These are phyloP conservation scores for Urophycis tenuis DNA, from an alignment of 2,797 vertebrate genomes.

Conservation along the genomic window DNA sequence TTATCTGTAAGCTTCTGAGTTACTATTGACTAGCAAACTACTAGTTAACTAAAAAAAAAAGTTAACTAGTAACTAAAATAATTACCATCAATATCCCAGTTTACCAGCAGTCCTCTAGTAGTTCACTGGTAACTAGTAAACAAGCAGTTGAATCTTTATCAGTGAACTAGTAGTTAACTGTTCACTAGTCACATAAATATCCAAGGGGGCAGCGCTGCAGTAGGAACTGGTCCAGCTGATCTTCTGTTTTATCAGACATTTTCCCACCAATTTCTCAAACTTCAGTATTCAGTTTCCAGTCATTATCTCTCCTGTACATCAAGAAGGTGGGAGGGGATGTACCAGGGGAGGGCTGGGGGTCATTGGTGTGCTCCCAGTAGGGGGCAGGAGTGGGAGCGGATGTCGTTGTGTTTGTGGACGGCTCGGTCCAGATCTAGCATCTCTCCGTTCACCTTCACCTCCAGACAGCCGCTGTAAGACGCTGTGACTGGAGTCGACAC, in stretches of 20 bases:
- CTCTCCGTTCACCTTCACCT: slow-evolving; percentile 71
- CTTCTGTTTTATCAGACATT: not conserved
- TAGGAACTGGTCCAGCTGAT: not conserved
- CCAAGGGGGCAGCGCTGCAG: not conserved
- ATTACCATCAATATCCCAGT: not conserved
- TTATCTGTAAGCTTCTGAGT: not conserved
- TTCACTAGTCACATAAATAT: not conserved
- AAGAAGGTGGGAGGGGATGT: not conserved
- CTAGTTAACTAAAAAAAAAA: not conserved
- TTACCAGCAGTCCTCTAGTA: not conserved
- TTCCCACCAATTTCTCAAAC: not conserved
- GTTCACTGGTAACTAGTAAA: not conserved
- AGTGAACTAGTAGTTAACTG: not conserved
- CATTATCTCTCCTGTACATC: not conserved
- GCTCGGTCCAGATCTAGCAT: slow-evolving; percentile 86
- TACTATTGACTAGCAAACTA: not conserved
- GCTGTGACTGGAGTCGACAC: slow-evolving; percentile 83
- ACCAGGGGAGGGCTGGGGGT: slow-evolving; percentile 43
- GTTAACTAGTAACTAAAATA: not conserved
- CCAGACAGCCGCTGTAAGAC: slow-evolving; percentile 90
- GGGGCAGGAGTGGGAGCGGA: slow-evolving; percentile 94
- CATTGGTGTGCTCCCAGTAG: slow-evolving; percentile 66
- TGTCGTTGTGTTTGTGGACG: slow-evolving; percentile 85
- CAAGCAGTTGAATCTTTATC: not conserved
- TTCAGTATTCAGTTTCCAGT: not conserved